Evolutionary conservation across 2,113 vertebrate genomes (phyloP).

Genomic region (Panthera uncia): DNA sequence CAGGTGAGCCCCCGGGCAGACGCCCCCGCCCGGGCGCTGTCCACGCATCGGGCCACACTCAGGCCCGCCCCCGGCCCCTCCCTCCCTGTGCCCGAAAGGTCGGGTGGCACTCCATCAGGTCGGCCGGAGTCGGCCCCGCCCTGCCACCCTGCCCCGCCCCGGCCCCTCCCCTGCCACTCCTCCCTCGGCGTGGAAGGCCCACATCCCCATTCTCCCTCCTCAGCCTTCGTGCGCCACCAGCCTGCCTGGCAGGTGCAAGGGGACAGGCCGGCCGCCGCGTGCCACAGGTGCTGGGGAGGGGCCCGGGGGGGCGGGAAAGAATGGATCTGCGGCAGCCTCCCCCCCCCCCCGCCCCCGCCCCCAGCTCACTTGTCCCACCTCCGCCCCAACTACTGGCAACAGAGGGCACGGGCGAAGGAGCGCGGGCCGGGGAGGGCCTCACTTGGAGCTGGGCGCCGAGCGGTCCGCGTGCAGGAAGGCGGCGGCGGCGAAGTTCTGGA

Average conservation of each 20-base stretch:
- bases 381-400: not conserved
- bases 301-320: not conserved
- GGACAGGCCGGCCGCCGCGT: not conserved
- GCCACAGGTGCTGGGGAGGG: not conserved
- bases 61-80: not conserved
- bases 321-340: not conserved
- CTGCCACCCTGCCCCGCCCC: not conserved
- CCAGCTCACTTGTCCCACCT: not conserved
- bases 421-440: not conserved
- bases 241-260: not conserved
- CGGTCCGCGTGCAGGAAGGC: conserved; percentile 87
- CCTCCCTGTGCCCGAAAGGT: not conserved
- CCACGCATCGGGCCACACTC: not conserved
- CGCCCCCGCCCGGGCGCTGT: not conserved
- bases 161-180: not conserved
- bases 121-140: no score
- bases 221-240: not conserved
- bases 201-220: not conserved
- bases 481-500: conserved; percentile 94
- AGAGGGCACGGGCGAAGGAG: not conserved
- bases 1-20: not conserved
- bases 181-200: not conserved
- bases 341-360: not conserved
- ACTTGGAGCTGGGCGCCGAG: conserved; percentile 83
- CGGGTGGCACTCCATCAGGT: no score